Evolutionary conservation across 1,140 invertebrate species (phyloP).

Genomic region (Eumaeus atala): DNA sequence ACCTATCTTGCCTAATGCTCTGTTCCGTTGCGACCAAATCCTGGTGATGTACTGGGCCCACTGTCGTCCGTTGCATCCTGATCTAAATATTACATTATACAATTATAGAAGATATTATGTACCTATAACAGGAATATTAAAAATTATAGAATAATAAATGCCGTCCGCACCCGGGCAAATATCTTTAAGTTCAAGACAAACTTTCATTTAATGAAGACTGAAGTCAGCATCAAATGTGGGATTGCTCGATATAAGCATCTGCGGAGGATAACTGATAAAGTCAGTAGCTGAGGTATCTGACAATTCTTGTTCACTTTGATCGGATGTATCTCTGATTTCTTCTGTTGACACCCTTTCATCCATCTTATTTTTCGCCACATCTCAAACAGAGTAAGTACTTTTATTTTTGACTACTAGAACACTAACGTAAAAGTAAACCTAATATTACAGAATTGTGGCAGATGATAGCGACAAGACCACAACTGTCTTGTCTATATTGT

Average conservation of each 20-base stretch:
- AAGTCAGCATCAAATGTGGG: background rate
- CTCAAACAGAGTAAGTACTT: background rate
- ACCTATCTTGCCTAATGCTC: no score
- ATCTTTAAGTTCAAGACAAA: constrained; percentile 2
- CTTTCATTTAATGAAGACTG: no score
- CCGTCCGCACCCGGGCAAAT: background rate
- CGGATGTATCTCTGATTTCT: no score
- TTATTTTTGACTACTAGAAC: constrained; percentile 11
- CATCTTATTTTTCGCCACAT: constrained; percentile 3
- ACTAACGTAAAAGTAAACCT: constrained; percentile 17
- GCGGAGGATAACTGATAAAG: background rate
- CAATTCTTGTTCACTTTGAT: background rate
- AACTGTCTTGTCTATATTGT: no score
- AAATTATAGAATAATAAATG: constrained; percentile 13
- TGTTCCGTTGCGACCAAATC: no score
- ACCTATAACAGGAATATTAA: background rate
- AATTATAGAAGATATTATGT: background rate
- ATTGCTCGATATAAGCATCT: background rate
- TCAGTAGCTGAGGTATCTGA: background rate
- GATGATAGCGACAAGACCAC: constrained; percentile 28
- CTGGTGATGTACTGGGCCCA: no score
- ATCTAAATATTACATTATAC: constrained; percentile 10
- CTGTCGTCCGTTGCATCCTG: no score
- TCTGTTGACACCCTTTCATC: background rate
- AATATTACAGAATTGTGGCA: constrained; percentile 25